Conservation (phyloP, 2,888 invertebrate genomes). For the Trypoxylon attenuatum region DNA sequence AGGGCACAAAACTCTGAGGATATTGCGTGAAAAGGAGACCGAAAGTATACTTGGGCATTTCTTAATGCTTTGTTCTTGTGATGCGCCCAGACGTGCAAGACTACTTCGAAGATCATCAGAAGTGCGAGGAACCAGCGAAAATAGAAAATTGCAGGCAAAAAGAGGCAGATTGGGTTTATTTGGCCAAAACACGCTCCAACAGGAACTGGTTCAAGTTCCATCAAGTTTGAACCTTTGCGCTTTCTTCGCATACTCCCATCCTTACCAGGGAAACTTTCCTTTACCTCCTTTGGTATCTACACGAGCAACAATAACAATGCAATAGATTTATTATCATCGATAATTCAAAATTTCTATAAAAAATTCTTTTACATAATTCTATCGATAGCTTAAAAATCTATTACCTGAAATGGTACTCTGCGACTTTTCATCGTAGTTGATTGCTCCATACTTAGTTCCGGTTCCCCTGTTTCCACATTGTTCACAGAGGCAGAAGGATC, state of each 20-base stretch:
- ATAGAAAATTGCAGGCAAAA: constrained; percentile 64
- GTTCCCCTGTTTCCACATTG: constrained; percentile 68
- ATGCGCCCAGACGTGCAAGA: constrained; percentile 82
- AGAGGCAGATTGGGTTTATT: constrained; percentile 66
- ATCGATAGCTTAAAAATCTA: background rate
- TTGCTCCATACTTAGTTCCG: constrained; percentile 50
- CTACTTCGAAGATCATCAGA: constrained; percentile 75
- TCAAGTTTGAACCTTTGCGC: constrained; percentile 37
- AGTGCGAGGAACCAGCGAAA: constrained; percentile 74
- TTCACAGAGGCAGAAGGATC: constrained; percentile 40
- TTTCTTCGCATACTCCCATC: constrained; percentile 33
- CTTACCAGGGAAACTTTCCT: constrained; percentile 43
- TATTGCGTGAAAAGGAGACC: constrained; percentile 82
- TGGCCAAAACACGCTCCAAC: constrained; percentile 63
- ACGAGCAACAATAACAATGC: too few relatives aligned
- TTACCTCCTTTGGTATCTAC: constrained; percentile 67
- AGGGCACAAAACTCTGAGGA: constrained; percentile 82
- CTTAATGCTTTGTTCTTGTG: constrained; percentile 80
- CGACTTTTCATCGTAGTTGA: constrained; percentile 28
- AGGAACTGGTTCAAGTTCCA: constrained; percentile 56
- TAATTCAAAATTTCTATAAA: too few relatives aligned
- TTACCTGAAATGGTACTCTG: constrained; percentile 66
- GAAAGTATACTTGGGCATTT: constrained; percentile 79
- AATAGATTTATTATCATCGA: too few relatives aligned
- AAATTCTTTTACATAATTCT: too few relatives aligned